Evolutionary conservation across 1,140 invertebrate genomes (phyloP).

Genomic region (Bathynomus jamesi): DNA sequence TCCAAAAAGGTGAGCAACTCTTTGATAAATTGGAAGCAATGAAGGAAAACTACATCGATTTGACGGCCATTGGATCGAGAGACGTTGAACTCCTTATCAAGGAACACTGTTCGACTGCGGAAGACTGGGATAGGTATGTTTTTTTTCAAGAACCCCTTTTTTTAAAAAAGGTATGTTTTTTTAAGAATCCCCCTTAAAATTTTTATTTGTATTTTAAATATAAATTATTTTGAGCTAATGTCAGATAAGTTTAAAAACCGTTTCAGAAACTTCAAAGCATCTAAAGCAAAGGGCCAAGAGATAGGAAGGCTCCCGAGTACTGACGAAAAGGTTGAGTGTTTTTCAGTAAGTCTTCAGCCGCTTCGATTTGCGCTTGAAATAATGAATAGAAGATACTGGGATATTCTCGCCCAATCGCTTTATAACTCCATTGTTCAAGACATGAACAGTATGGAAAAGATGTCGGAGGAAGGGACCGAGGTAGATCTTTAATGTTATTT

Average conservation of each 20-base stretch:
- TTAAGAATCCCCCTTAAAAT: background rate
- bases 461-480: constrained; percentile 54
- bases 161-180: background rate
- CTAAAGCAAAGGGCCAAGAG: constrained; percentile 78
- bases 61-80: constrained; percentile 66
- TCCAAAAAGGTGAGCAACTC: constrained; percentile 53
- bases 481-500: background rate
- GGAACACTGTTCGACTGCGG: constrained; percentile 53
- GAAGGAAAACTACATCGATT: constrained; percentile 60
- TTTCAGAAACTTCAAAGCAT: constrained; percentile 65
- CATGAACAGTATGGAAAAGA: constrained; percentile 51
- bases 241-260: background rate
- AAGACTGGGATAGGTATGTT: constrained; percentile 61
- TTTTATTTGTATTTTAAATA: background rate
- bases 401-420: constrained; percentile 69
- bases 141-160: background rate
- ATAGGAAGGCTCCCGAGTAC: constrained; percentile 74
- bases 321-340: constrained; percentile 79
- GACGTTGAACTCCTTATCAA: constrained; percentile 65
- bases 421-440: constrained; percentile 55
- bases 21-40: constrained; percentile 55
- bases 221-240: background rate
- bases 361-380: constrained; percentile 81
- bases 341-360: constrained; percentile 58
- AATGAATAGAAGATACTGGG: constrained; percentile 81